Conservation (phyloP, 23 tunicate species). For the Styela clava region DNA sequence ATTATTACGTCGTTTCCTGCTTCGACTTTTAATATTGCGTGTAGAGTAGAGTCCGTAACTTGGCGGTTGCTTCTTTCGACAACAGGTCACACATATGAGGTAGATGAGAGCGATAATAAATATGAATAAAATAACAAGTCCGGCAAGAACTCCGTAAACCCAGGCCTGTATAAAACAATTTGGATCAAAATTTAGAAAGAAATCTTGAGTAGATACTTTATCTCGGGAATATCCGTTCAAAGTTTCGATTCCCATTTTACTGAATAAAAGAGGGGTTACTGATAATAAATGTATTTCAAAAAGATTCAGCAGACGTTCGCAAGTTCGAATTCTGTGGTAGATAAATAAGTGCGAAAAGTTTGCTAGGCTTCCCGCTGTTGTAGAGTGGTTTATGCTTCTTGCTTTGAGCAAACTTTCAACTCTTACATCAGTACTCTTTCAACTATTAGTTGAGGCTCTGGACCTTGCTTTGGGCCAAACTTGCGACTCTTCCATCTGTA, state of each 20-base stretch:
- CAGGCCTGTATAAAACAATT: conserved; percentile 44
- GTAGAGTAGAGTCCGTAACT: neutral
- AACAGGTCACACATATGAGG: conserved; percentile 58
- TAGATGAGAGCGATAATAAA: conserved; percentile 63
- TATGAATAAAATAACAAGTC: conserved; percentile 45
- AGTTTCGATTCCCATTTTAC: neutral
- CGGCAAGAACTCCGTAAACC: conserved; percentile 92
- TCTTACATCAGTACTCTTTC: too few species aligned
- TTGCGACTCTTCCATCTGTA: too few species aligned
- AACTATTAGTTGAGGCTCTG: too few species aligned
- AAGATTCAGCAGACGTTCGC: too few species aligned
- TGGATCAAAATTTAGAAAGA: neutral
- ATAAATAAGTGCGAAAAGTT: too few species aligned
- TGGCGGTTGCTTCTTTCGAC: conserved; percentile 7
- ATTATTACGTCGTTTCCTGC: conserved; percentile 35
- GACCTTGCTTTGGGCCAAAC: too few species aligned
- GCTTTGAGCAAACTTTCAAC: too few species aligned
- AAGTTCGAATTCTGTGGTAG: too few species aligned
- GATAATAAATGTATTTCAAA: too few species aligned
- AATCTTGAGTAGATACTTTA: too few species aligned
- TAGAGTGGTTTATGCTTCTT: too few species aligned
- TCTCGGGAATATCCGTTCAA: neutral
- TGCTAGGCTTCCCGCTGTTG: too few species aligned
- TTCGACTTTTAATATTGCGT: neutral
- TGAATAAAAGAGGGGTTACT: neutral